Base-by-base conservation (phyloP, 2,888 invertebrate species). In the Dascillus cervinus region DNA sequence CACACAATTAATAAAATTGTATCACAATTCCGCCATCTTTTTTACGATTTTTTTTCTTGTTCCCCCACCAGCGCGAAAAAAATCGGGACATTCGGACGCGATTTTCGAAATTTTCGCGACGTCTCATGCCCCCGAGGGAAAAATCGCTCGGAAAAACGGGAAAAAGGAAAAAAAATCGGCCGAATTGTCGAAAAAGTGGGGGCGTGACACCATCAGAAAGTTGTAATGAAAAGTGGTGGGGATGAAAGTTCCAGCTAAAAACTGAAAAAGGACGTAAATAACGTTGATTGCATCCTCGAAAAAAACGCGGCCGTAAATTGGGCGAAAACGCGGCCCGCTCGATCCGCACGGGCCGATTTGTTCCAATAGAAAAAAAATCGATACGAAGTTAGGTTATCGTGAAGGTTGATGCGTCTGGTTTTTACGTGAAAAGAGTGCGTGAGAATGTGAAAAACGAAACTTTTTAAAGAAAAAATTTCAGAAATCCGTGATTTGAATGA, bases 301-400 rank as follows among this genome's bases (percentile, higher is more conserved):
- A 31, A 27, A 31, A 24, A 26, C 22, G 24, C 25, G 26, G 26
- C 12, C n/a, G n/a, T n/a, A n/a, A n/a, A n/a, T n/a, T n/a, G n/a
- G n/a, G n/a, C n/a, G n/a, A n/a, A n/a, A n/a, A n/a, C n/a, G n/a
- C n/a, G n/a, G n/a, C n/a, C n/a, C n/a, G n/a, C n/a, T n/a, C n/a
- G n/a, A n/a, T n/a, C n/a, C n/a, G n/a, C n/a, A n/a, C n/a, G n/a
- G n/a, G n/a, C n/a, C n/a, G n/a, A n/a, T n/a, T n/a, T n/a, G n/a
- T n/a, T n/a, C n/a, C n/a, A n/a, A n/a, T 32, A 22, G 34, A 37
- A 41, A 53, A 56, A 57, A 59, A 62, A 62, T 63, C 64, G 53
- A 64, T 64, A 62, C 41, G 48, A 62, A 61, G 61, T 63, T 53
- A 56, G 64, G 64, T 64, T 64, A 64, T 57, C 57, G n/a, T n/a